Evolutionary conservation across 30 jellyfish, hydroid and myxozoan species (phyloP).

Genomic region (Catostylus mosaicus): DNA sequence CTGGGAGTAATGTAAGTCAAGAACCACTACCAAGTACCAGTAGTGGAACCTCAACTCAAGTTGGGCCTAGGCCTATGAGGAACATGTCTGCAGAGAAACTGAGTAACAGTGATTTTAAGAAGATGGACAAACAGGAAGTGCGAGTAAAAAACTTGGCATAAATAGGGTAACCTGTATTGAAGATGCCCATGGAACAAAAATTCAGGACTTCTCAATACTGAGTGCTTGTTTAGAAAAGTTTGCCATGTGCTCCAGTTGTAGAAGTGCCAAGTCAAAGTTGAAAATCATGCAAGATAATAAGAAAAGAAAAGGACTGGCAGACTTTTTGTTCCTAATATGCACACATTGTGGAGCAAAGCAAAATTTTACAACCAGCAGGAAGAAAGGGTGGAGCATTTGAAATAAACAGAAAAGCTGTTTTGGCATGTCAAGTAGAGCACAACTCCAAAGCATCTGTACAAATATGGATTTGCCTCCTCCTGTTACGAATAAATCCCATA

Average conservation of each 20-base stretch:
- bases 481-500: background rate
- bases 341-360: background rate
- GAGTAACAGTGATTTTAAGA: background rate
- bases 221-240: background rate
- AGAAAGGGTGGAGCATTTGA: constrained; percentile 16
- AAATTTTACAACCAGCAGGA: constrained; percentile 2
- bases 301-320: constrained; percentile 6
- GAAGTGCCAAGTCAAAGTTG: background rate
- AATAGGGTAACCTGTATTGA: background rate
- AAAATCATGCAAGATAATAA: background rate
- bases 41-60: background rate
- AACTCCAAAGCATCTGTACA: background rate
- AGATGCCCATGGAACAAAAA: background rate
- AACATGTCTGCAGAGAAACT: background rate
- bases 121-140: constrained; percentile 1
- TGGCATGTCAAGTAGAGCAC: constrained; percentile 7
- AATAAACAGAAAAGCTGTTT: constrained; percentile 13
- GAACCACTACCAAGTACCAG: background rate
- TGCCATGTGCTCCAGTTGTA: constrained; percentile 7
- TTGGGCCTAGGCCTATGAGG: background rate
- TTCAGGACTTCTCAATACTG: constrained; percentile 7
- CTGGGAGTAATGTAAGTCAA: background rate
- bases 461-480: constrained; percentile 24
- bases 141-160: background rate
- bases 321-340: background rate